Conservation (phyloP, 2,113 vertebrate genomes). For the Prionailurus viverrinus region DNA sequence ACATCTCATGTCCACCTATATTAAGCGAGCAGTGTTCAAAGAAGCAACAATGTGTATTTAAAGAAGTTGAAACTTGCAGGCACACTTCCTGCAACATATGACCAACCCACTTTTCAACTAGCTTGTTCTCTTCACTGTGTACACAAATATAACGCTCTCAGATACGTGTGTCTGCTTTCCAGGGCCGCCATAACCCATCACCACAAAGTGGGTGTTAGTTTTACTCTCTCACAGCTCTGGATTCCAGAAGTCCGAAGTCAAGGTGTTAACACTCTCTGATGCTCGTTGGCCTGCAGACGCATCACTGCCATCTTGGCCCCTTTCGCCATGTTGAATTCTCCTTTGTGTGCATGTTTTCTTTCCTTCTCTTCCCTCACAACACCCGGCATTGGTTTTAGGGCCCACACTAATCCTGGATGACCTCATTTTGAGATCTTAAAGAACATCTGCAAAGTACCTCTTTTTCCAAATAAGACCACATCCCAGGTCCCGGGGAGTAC, state of each 20-base stretch:
- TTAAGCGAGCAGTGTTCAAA: not conserved
- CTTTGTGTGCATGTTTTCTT: too few relatives aligned
- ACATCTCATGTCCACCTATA: not conserved
- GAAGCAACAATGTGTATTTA: not conserved
- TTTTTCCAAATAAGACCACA: not conserved
- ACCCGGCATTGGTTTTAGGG: not conserved
- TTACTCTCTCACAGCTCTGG: not conserved
- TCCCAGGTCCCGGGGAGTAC: not conserved
- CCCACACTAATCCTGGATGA: not conserved
- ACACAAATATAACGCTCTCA: not conserved
- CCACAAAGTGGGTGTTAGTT: not conserved
- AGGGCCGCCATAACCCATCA: not conserved
- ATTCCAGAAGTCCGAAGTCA: not conserved
- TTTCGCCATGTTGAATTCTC: not conserved
- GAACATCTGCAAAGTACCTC: not conserved
- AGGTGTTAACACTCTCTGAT: not conserved
- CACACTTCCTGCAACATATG: too few relatives aligned
- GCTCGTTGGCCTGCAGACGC: not conserved
- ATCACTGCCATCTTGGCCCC: too few relatives aligned
- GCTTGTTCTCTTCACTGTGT: not conserved
- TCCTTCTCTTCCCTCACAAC: not conserved
- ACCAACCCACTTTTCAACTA: not conserved
- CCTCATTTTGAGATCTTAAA: not conserved
- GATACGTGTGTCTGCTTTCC: not conserved
- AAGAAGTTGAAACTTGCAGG: not conserved